Percentiles rank a stretch among this genome's conserved stretches.
phyloP scores from a whole-genome alignment of 2,888 invertebrate species.

The Odiellus spinosus region DNA sequence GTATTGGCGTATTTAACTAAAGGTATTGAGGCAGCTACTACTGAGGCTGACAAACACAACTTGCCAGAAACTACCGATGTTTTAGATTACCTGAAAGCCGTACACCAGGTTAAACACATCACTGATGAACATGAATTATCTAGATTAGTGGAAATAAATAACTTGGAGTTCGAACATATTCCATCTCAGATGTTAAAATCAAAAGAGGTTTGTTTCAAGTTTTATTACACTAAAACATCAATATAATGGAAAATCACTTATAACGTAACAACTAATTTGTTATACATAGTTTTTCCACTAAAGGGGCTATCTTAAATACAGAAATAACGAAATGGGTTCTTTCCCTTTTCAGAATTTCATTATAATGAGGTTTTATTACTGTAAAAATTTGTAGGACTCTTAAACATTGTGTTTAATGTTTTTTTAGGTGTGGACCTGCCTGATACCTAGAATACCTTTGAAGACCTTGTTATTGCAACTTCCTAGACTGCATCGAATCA shows the following conservation, averaged over 20 bases:
- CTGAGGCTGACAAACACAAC: slow-evolving; percentile 5
- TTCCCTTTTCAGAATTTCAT: too few species aligned
- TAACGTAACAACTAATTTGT: too few species aligned
- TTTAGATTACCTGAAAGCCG: slow-evolving; percentile 24
- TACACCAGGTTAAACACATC: slow-evolving; percentile 24
- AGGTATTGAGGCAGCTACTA: slow-evolving; percentile 22
- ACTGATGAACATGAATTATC: slow-evolving; percentile 31
- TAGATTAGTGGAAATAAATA: slow-evolving; percentile 35
- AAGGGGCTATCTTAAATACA: too few species aligned
- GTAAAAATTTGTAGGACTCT: too few species aligned
- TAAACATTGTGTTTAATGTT: too few species aligned
- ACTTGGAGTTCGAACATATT: slow-evolving; percentile 49
- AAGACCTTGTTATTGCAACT: slow-evolving; percentile 38
- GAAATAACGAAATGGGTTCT: too few species aligned
- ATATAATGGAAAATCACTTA: background rate
- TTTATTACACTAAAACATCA: background rate
- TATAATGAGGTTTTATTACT: too few species aligned
- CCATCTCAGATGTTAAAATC: slow-evolving; percentile 48
- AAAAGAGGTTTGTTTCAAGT: slow-evolving; percentile 42
- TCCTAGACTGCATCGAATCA: slow-evolving; percentile 45
- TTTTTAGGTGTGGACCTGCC: slow-evolving; percentile 43
- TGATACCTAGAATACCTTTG: slow-evolving; percentile 40
- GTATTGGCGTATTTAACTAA: slow-evolving; percentile 22
- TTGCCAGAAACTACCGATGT: slow-evolving; percentile 14
- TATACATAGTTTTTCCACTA: too few species aligned